phyloP scores from a whole-genome alignment of 2,797 vertebrate species.

The Protosalanx chinensis region DNA sequence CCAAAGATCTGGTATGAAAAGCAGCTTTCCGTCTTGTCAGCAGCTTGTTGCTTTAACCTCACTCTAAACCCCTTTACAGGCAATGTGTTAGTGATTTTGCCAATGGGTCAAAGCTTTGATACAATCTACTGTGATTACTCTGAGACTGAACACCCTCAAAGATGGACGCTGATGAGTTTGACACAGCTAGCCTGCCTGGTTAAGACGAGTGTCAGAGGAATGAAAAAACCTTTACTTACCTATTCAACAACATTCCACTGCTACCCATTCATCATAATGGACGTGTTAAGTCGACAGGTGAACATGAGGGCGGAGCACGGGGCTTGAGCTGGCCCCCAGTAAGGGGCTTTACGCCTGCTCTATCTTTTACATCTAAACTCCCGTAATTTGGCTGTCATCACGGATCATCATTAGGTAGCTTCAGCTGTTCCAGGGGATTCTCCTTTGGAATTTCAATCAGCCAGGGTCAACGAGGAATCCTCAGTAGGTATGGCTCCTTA shows the following conservation, averaged over 20 bases:
- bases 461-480: slow-evolving; percentile 24
- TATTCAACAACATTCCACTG: slow-evolving; percentile 28
- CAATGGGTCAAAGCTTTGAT: slow-evolving; percentile 29
- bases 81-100: slow-evolving; percentile 33
- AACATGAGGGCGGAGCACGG: slow-evolving; percentile 9
- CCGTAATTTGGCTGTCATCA: slow-evolving; percentile 52
- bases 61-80: slow-evolving; percentile 37
- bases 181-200: slow-evolving; percentile 13
- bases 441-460: slow-evolving; percentile 55
- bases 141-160: slow-evolving; percentile 39
- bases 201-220: not conserved
- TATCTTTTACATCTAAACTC: slow-evolving; percentile 46
- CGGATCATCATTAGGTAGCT: slow-evolving; percentile 28
- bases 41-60: slow-evolving; percentile 49
- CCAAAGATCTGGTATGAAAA: slow-evolving; percentile 16
- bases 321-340: slow-evolving; percentile 27
- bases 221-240: slow-evolving; percentile 23
- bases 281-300: slow-evolving; percentile 17
- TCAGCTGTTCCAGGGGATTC: slow-evolving; percentile 26
- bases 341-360: slow-evolving; percentile 20
- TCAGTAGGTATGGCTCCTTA: slow-evolving; percentile 24
- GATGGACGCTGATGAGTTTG: slow-evolving; percentile 40
- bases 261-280: slow-evolving; percentile 41
- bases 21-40: slow-evolving; percentile 3
- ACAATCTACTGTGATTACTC: slow-evolving; percentile 48